These are phyloP conservation scores for Ophioderma brevispina DNA, from an alignment of 35 echinoderm and acorn worm genomes.

Conservation along the genomic window DNA sequence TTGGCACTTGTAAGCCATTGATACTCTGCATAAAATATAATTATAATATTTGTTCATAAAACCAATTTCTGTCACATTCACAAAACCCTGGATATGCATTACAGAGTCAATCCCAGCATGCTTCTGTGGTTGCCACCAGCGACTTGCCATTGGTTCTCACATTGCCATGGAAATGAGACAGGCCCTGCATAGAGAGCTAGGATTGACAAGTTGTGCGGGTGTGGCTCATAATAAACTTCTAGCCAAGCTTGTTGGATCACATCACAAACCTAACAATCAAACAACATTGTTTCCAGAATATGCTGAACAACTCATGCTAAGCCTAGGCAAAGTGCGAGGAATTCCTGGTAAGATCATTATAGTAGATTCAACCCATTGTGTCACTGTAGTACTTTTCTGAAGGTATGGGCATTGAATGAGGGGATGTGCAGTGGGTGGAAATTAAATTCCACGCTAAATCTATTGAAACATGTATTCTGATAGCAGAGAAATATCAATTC, in stretches of 20 bases:
- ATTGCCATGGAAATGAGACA: constrained; percentile 85
- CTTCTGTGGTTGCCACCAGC: constrained; percentile 76
- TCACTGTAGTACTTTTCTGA: too few species aligned
- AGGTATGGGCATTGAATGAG: too few species aligned
- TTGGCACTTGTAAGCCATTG: too few species aligned
- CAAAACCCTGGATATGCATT: too few species aligned
- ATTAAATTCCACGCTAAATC: too few species aligned
- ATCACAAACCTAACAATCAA: constrained; percentile 93
- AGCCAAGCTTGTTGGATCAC: constrained; percentile 82
- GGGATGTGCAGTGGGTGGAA: too few species aligned
- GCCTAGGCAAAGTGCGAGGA: constrained; percentile 48
- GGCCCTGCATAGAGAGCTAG: constrained; percentile 40
- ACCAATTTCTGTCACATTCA: too few species aligned
- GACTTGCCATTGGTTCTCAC: constrained; percentile 72
- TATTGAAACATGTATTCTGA: too few species aligned
- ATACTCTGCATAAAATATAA: too few species aligned
- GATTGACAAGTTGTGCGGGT: constrained; percentile 89
- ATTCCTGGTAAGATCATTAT: constrained; percentile 93
- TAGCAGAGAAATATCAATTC: too few species aligned
- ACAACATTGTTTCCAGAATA: constrained; percentile 63
- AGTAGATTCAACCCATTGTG: too few species aligned
- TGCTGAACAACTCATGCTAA: constrained; percentile 46
- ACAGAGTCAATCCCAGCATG: constrained; percentile 24
- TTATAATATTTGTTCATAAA: too few species aligned
- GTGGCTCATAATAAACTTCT: constrained; percentile 87